These are phyloP conservation scores for Desoria tigrina DNA, from an alignment of 2,888 invertebrate genomes.

Conservation along the genomic window DNA sequence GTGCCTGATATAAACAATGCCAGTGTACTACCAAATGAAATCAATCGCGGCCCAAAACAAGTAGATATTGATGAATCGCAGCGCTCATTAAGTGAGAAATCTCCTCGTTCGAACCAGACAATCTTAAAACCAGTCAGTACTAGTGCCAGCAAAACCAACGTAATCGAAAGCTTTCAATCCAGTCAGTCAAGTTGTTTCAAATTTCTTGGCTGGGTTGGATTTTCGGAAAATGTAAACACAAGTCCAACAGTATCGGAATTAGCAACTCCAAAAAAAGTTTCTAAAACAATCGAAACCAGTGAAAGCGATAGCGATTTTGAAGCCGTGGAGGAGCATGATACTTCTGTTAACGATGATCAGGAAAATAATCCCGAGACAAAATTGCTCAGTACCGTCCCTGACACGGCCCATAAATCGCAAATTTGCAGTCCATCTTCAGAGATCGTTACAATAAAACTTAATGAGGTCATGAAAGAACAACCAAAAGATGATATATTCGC, in stretches of 20 bases:
- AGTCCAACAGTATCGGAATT: neutral
- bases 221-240: slow-evolving; percentile 20
- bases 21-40: too few species aligned
- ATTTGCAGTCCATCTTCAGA: neutral
- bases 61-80: too few species aligned
- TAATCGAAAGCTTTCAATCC: too few species aligned
- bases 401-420: too few species aligned
- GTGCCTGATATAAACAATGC: too few species aligned
- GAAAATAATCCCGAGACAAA: slow-evolving; percentile 13
- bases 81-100: too few species aligned
- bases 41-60: too few species aligned
- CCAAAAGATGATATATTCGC: slow-evolving; percentile 54
- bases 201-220: slow-evolving; percentile 43
- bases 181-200: slow-evolving; percentile 38
- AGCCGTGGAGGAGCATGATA: slow-evolving; percentile 36
- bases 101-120: too few species aligned
- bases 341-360: slow-evolving; percentile 11
- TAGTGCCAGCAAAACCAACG: too few species aligned
- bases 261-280: slow-evolving; percentile 21
- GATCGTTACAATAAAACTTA: neutral
- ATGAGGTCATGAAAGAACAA: neutral
- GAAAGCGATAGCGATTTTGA: slow-evolving; percentile 46
- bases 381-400: neutral
- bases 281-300: slow-evolving; percentile 23
- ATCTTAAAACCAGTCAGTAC: too few species aligned